Percentiles rank a stretch among this genome's conserved stretches.
Evolutionary conservation across 2,113 vertebrate species (phyloP).

Genomic region (Callocephalon fimbriatum): DNA sequence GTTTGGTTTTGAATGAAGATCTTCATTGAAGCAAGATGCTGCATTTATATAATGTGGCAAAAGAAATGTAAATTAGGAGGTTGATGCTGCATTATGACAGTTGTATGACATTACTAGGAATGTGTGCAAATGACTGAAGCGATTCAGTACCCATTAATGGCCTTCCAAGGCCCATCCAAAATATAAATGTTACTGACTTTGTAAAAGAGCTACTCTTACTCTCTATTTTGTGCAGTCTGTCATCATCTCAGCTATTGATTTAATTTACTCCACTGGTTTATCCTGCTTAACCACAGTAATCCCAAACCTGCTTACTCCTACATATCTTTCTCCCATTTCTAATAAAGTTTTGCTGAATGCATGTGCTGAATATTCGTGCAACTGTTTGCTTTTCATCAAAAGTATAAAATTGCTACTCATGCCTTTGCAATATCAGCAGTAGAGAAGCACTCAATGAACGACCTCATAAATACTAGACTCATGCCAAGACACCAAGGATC

Average conservation of each 20-base stretch:
- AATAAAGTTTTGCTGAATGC: background rate
- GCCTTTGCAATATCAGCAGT: background rate
- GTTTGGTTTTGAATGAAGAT: background rate
- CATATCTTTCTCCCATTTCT: background rate
- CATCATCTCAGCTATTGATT: conserved; percentile 28
- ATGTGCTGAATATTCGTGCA: background rate
- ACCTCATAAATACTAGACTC: background rate
- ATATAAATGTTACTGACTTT: background rate
- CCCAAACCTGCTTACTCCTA: conserved; percentile 6
- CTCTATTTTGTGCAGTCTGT: background rate
- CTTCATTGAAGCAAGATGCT: background rate
- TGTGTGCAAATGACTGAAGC: background rate
- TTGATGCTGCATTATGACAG: fast-evolving
- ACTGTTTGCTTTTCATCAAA: background rate
- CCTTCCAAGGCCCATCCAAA: background rate
- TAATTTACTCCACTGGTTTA: conserved; percentile 51
- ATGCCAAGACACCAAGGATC: fast-evolving
- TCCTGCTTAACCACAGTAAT: conserved; percentile 38
- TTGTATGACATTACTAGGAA: background rate
- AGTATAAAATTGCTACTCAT: background rate
- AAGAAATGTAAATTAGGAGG: background rate
- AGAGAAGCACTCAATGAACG: background rate
- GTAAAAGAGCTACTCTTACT: background rate
- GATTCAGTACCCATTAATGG: background rate
- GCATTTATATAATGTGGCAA: background rate